Base-by-base conservation (phyloP, 2,888 invertebrate genomes). In the Stenoptilia bipunctidactyla region DNA sequence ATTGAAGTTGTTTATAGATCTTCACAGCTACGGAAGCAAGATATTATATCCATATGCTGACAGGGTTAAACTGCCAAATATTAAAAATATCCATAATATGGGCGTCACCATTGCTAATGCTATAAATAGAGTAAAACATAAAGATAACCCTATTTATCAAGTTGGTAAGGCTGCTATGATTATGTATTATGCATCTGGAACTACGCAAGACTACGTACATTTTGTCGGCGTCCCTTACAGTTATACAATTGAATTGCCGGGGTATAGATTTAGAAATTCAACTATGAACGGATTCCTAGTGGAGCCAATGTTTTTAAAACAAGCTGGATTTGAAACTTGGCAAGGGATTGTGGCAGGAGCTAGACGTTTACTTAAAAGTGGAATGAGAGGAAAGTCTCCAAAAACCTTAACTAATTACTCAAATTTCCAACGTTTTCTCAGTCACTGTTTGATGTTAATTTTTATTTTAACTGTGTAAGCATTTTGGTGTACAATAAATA, bases 11-110 rank as follows among this genome's bases (percentile, higher is more conserved):
- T 93, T 90, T 60, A 52, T 92, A 6, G 88, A 90, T 8, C 71
- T 93, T 36, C 93, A 94, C 63, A 89, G 92, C n/a, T 92, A 86
- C 54, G 92, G 92, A 36, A 82, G 86, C 48, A 87, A 85, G 58
- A 58, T 90, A 15, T 46, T 70, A 1, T 72, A 59, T 36, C 68
- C 70, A 0, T 67, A 55, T 13, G 72, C 69, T 1, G 58, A 44
- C 14, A 63, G 65, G 27, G 56, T 54, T 0, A 55, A 84, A 40
- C 88, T 86, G 10, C 58, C 66, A 0, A 85, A 86, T 45, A 75
- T 58, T 30, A 52, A 73, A 1, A 56, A 63, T 13, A 53, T 87
- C 1, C 61, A 74, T 38, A 37, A 56, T 1, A 43, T 76, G 1
- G 85, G 68, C n/a, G 53, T 69, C 1, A 46, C 55, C 30, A 73